These are phyloP conservation scores for Adrianichthys oophorus DNA, from an alignment of 2,797 vertebrate genomes.

Conservation along the genomic window DNA sequence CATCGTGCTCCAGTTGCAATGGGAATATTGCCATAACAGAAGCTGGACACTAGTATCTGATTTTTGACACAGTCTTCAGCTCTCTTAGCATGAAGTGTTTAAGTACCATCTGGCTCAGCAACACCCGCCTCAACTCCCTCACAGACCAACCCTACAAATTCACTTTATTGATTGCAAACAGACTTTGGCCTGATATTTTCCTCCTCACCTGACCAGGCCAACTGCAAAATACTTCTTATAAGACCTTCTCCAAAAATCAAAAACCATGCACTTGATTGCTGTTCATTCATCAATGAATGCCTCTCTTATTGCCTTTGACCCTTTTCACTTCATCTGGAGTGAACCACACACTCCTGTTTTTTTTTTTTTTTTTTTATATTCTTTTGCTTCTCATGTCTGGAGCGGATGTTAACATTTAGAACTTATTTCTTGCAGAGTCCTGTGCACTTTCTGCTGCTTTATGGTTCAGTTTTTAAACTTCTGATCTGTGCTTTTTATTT, in stretches of 20 bases:
- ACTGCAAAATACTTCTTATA: constrained; percentile 8
- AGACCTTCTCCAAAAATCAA: no score
- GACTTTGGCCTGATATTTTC: constrained; percentile 15
- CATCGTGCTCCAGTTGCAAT: constrained; percentile 52
- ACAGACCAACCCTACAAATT: constrained; percentile 35
- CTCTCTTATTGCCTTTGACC: neutral
- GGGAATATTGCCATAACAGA: constrained; percentile 30
- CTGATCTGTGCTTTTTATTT: neutral
- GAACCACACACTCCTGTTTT: neutral
- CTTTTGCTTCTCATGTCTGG: neutral
- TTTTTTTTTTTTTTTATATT: neutral
- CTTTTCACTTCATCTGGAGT: neutral
- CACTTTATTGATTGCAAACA: constrained; percentile 49
- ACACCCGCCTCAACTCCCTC: constrained; percentile 4
- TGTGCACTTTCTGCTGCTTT: neutral
- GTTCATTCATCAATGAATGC: constrained; percentile 14
- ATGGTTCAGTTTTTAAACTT: neutral
- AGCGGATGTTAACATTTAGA: neutral
- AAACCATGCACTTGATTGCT: constrained; percentile 28
- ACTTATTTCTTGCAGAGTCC: neutral
- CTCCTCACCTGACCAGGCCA: constrained; percentile 27
- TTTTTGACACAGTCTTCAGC: constrained; percentile 38
- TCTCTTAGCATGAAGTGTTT: constrained; percentile 52
- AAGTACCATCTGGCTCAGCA: constrained; percentile 56
- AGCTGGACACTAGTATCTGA: constrained; percentile 34